Conservation (phyloP, 2,797 vertebrate genomes). For the Discoglossus pictus region DNA sequence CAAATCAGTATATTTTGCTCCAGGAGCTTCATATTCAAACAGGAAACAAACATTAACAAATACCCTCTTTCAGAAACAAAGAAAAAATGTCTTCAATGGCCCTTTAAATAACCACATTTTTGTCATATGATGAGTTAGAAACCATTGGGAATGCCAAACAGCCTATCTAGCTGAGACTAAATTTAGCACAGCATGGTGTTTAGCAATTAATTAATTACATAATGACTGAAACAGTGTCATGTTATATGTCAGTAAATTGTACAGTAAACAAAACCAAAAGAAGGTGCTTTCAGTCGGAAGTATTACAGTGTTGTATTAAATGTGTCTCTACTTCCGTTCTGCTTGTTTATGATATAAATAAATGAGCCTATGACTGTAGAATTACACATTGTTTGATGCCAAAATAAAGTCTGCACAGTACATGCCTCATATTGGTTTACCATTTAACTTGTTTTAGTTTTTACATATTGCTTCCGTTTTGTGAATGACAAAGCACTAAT, state of each 20-base stretch:
- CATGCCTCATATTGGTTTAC: slow-evolving; percentile 1
- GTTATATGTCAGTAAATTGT: background rate
- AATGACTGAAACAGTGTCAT: slow-evolving; percentile 6
- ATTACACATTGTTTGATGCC: slow-evolving; percentile 18
- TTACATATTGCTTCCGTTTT: background rate
- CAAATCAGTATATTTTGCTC: no score
- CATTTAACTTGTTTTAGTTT: background rate
- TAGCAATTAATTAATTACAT: slow-evolving; percentile 14
- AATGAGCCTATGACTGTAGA: background rate
- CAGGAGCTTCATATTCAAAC: no score
- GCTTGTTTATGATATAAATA: slow-evolving; percentile 22
- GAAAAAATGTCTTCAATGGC: no score
- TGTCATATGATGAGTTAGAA: no score
- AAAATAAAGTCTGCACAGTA: slow-evolving; percentile 8
- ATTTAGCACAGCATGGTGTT: no score
- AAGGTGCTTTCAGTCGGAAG: slow-evolving; percentile 7
- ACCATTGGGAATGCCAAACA: no score
- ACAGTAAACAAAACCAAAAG: slow-evolving; percentile 24
- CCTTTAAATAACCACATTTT: no score
- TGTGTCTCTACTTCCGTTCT: background rate
- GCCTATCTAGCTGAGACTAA: no score
- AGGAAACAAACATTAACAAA: no score
- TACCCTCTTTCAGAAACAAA: no score
- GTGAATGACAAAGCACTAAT: slow-evolving; percentile 7
- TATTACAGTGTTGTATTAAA: slow-evolving; percentile 23